Percentiles rank a stretch among this genome's conserved stretches.
These are phyloP conservation scores for Callipepla californica DNA, from an alignment of 2,113 vertebrate species.

Conservation along the genomic window DNA sequence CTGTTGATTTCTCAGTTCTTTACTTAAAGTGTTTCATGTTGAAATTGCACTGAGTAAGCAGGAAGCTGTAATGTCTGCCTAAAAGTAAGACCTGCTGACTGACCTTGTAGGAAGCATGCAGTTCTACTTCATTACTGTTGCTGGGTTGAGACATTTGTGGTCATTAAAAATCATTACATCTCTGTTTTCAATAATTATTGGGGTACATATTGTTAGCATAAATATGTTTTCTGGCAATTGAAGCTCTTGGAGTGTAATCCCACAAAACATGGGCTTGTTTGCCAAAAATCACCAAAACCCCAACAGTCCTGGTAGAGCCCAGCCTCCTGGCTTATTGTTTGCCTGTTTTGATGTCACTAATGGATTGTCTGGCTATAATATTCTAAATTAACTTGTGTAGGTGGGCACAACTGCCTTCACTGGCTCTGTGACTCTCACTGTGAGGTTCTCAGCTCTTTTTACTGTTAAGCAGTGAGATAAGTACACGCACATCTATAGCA, in stretches of 20 bases:
- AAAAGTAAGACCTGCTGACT: background rate
- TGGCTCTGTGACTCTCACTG: background rate
- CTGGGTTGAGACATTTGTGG: background rate
- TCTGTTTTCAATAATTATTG: too few species aligned
- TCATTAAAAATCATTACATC: background rate
- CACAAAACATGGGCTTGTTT: background rate
- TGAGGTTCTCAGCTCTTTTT: background rate
- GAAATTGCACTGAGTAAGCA: background rate
- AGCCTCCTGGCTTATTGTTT: background rate
- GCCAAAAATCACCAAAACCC: background rate
- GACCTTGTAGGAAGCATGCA: background rate
- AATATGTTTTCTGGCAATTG: background rate
- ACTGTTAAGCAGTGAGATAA: background rate
- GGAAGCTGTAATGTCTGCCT: background rate
- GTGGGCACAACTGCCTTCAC: background rate
- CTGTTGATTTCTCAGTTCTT: background rate
- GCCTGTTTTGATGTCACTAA: background rate
- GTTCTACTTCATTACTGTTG: background rate
- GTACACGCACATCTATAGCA: background rate
- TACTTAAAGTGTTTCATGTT: fast-evolving
- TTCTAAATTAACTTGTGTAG: background rate
- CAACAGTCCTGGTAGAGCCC: background rate
- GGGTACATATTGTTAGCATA: background rate
- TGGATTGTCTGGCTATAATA: background rate
- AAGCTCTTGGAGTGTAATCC: background rate